A percentile compares a stretch with the other conserved stretches of the same genome.
Evolutionary conservation across 2,888 invertebrate species (phyloP).

Genomic region (Aplocera efformata): DNA sequence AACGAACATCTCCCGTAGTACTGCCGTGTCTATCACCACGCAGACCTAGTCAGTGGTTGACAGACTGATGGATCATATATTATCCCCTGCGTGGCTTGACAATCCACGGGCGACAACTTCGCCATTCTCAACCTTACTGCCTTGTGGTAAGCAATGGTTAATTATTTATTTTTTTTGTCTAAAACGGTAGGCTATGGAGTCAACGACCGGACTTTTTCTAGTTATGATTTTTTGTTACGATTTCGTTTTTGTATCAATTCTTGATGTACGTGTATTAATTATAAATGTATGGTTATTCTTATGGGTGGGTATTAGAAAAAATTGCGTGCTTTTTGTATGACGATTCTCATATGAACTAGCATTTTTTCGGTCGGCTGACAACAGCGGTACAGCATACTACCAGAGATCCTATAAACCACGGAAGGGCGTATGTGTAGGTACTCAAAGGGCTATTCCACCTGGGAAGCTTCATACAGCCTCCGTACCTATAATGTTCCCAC

Average conservation of each 20-base stretch:
- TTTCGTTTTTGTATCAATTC: constrained; percentile 22
- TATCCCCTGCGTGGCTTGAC: constrained; percentile 57
- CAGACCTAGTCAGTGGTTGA: constrained; percentile 35
- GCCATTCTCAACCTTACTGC: constrained; percentile 29
- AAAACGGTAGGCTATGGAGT: constrained; percentile 33
- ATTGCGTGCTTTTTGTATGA: too few species aligned
- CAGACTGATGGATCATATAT: constrained; percentile 53
- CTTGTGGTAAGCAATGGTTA: constrained; percentile 21
- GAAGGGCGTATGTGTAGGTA: too few species aligned
- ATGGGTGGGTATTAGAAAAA: too few species aligned
- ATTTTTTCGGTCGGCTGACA: too few species aligned
- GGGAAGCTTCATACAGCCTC: too few species aligned
- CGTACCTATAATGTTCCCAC: too few species aligned
- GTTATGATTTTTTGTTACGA: constrained; percentile 24
- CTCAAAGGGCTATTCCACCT: too few species aligned
- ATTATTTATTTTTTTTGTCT: constrained; percentile 36
- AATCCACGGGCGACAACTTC: constrained; percentile 46
- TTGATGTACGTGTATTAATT: constrained; percentile 20
- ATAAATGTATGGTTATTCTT: constrained; percentile 17
- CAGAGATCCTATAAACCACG: too few species aligned
- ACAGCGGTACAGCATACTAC: too few species aligned
- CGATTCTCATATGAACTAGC: too few species aligned
- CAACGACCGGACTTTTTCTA: constrained; percentile 40
- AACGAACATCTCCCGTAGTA: constrained; percentile 13
- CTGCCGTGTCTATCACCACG: constrained; percentile 38